Evolutionary conservation across 2,113 vertebrate genomes (phyloP), one percentile per base, ranked within the genome.

Genomic region (Peromyscus leucopus): DNA sequence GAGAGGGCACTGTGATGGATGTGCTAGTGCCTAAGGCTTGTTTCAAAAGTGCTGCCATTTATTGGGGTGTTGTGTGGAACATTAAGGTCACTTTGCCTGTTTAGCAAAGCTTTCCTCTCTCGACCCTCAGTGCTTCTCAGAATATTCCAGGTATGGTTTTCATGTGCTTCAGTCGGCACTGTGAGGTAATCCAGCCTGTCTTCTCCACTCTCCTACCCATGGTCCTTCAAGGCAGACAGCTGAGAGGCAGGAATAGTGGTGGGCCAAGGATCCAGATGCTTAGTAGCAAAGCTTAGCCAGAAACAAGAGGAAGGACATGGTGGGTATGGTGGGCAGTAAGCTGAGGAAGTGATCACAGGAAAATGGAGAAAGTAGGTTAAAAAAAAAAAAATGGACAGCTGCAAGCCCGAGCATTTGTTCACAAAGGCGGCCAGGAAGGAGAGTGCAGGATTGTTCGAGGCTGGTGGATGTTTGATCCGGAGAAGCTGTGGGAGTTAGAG

Each of bases 11-110:
- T 33, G 10, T 3, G 6, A 31, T 71, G 9, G 28, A 28, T 11
- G 0, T 21, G 22, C 36, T 11, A 9, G n/a, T 39, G 5, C 57
- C 15, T 7, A 21, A 65, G 21, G 78, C 39, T 21, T 5, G 0
- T 71, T 9, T 22, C 57, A 65, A 17, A 51, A 55, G 24, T 9
- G 0, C 39, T 39, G 28, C 80, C 63, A 0, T 42, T 84, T 19
- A 0, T 11, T 55, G 46, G 28, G 74, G 12, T 51, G 1, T 22
- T 4, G 0, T 63, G 42, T 79, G 69, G 75, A 72, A 31, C 0
- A 0, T 13, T 39, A 4, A 15, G 0, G 1, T 84, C 46, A 8
- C 55, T 92, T 61, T 51, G 12, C 55, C 21, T 10, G 4, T 69
- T 76, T 72, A 57, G 10, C 61, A 17, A 3, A 36, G 15, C 57